Percentiles rank a stretch among this genome's conserved stretches.
Conservation (phyloP, 2,113 vertebrate species). For the Bos indicus region DNA sequence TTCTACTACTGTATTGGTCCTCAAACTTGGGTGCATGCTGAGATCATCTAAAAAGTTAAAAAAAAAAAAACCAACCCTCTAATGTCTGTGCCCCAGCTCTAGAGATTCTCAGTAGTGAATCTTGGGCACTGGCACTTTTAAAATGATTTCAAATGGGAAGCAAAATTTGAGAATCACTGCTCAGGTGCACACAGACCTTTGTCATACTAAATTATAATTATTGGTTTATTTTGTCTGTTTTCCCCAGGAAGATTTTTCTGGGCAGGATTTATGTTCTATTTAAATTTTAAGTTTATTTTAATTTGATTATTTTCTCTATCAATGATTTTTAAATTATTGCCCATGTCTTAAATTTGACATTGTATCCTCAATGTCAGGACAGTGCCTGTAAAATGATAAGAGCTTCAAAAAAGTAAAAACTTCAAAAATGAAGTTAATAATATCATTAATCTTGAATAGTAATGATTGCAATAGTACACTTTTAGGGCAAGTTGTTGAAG, state of each 20-base stretch:
- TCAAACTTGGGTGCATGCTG: not conserved
- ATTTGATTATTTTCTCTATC: not conserved
- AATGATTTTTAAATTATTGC: not conserved
- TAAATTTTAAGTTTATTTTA: not conserved
- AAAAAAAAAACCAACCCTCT: not conserved
- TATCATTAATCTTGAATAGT: not conserved
- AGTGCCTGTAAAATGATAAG: not conserved
- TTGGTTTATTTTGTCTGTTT: not conserved
- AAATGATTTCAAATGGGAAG: not conserved
- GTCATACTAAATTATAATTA: not conserved
- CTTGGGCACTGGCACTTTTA: not conserved
- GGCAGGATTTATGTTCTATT: not conserved
- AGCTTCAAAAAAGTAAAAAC: not conserved
- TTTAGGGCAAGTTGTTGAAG: not conserved
- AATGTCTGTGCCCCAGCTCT: not conserved
- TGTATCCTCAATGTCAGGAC: not conserved
- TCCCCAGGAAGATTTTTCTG: not conserved
- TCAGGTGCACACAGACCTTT: not conserved
- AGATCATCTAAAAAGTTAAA: not conserved
- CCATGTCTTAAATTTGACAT: not conserved
- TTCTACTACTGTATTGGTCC: not conserved
- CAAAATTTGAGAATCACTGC: not conserved
- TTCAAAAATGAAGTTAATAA: not conserved
- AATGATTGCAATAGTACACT: not conserved
- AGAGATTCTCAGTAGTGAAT: not conserved